Evolutionary conservation across 2,797 vertebrate genomes (phyloP).

Genomic region (Tinamus major): DNA sequence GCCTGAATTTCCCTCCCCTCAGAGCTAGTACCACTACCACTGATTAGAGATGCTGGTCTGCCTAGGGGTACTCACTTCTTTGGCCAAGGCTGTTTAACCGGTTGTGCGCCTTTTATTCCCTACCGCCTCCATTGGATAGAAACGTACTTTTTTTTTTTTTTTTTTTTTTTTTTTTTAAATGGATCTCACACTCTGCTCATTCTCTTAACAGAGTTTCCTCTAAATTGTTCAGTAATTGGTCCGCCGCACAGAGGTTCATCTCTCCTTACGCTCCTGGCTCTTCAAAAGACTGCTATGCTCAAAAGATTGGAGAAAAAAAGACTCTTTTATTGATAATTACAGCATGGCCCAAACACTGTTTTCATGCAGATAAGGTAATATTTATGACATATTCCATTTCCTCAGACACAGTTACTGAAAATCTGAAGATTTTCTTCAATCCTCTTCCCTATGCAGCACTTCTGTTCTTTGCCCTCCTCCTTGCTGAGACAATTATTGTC

Average conservation of each 20-base stretch:
- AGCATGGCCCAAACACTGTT: not conserved
- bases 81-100: slow-evolving; percentile 63
- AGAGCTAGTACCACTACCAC: slow-evolving; percentile 64
- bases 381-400: not conserved
- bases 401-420: not conserved
- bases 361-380: not conserved
- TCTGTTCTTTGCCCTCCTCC: not conserved
- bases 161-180: not conserved
- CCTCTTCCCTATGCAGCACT: not conserved
- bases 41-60: slow-evolving; percentile 72
- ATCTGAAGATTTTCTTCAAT: not conserved
- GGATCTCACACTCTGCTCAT: not conserved
- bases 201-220: slow-evolving; percentile 8
- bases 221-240: slow-evolving; percentile 17
- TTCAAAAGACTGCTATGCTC: not conserved
- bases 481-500: not conserved
- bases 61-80: slow-evolving; percentile 60
- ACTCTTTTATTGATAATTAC: not conserved
- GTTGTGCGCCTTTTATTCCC: slow-evolving; percentile 51
- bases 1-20: slow-evolving; percentile 70
- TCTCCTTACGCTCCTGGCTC: not conserved
- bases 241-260: not conserved
- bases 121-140: not conserved
- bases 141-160: not conserved
- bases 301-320: not conserved